Evolutionary conservation across 2,113 vertebrate species (phyloP).

Genomic region (Etheostoma cragini): DNA sequence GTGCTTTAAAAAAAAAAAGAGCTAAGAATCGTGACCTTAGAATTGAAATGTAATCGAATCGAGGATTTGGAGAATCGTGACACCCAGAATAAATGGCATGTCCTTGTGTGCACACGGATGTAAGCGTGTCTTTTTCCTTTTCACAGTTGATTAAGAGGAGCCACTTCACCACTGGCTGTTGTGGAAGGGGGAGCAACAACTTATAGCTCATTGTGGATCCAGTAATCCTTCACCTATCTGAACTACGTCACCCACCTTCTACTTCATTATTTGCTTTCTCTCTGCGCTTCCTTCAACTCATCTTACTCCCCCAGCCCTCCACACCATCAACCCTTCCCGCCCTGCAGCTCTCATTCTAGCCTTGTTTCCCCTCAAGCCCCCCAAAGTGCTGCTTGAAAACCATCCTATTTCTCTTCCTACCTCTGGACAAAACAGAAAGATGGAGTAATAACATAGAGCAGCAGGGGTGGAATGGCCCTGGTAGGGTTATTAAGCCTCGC

Average conservation of each 20-base stretch:
- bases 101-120: conserved; percentile 19
- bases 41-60: too few species aligned
- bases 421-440: conserved; percentile 64
- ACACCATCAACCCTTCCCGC: conserved; percentile 15
- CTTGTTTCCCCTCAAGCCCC: conserved; percentile 3
- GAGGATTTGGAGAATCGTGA: too few species aligned
- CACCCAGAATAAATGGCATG: conserved; percentile 17
- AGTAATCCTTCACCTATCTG: conserved; percentile 73
- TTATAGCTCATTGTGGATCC: conserved; percentile 59
- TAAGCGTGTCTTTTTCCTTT: conserved; percentile 49
- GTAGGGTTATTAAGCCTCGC: conserved; percentile 74
- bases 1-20: too few species aligned
- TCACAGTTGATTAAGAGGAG: conserved; percentile 65
- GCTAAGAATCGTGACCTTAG: too few species aligned
- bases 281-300: not conserved
- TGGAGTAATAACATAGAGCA: conserved; percentile 73
- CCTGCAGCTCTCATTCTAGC: conserved; percentile 43
- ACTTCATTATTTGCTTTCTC: conserved; percentile 34
- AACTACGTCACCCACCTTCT: conserved; percentile 52
- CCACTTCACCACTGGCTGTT: conserved; percentile 63
- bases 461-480: conserved; percentile 63
- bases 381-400: conserved; percentile 62
- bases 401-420: conserved; percentile 57
- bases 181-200: conserved; percentile 56
- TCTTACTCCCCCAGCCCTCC: conserved; percentile 2